Percentiles rank a stretch among this genome's conserved stretches.
Evolutionary conservation across 2,797 vertebrate genomes (phyloP).

Genomic region (Anguilla obscura): DNA sequence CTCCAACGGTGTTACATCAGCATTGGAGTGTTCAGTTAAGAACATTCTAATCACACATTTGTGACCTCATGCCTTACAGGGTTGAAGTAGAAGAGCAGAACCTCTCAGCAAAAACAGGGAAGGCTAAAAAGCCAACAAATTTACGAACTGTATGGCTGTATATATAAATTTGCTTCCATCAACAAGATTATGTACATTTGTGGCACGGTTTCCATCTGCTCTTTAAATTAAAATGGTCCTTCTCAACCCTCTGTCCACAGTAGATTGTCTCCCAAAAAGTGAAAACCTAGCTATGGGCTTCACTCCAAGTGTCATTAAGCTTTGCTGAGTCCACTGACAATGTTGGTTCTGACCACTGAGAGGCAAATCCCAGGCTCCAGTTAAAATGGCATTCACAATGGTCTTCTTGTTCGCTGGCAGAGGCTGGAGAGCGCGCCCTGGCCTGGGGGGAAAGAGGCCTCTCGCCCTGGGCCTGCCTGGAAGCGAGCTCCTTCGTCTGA

Average conservation of each 20-base stretch:
- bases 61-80: too few species aligned
- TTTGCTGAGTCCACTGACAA: not conserved
- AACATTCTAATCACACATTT: too few species aligned
- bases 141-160: not conserved
- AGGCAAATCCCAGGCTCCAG: not conserved
- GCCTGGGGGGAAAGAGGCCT: not conserved
- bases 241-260: not conserved
- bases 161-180: not conserved
- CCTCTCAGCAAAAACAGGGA: not conserved
- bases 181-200: not conserved
- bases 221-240: not conserved
- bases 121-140: not conserved
- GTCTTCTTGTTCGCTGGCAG: not conserved
- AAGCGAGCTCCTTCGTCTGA: not conserved
- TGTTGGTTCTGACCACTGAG: not conserved
- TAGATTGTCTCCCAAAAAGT: too few species aligned
- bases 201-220: not conserved
- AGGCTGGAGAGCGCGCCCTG: not conserved
- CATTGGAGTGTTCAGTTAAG: too few species aligned
- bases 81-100: not conserved
- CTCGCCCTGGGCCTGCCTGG: not conserved
- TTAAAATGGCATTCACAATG: too few species aligned
- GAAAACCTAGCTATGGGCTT: too few species aligned
- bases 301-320: not conserved
- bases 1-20: not conserved